phyloP scores from a whole-genome alignment of 2,113 vertebrate species.

The Chlorodrepanis virens region DNA sequence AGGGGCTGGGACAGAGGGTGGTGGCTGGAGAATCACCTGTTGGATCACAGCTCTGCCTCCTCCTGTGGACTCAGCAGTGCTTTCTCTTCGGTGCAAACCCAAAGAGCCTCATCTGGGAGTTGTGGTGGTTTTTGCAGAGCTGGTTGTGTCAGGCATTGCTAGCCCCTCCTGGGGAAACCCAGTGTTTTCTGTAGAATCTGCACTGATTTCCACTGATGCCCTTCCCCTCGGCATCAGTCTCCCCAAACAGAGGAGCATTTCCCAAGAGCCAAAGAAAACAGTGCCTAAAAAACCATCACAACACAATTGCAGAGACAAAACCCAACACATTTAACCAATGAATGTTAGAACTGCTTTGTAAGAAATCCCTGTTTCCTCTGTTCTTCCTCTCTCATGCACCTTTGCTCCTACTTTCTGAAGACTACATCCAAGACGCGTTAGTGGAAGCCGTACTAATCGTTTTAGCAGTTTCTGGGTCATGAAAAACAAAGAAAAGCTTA shows the following conservation, averaged over 20 bases:
- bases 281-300: not conserved
- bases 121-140: not conserved
- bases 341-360: not conserved
- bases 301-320: not conserved
- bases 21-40: not conserved
- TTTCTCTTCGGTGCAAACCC: not conserved
- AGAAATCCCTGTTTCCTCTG: not conserved
- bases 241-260: not conserved
- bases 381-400: not conserved
- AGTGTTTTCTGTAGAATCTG: not conserved
- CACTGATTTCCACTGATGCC: not conserved
- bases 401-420: not conserved
- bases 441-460: not conserved
- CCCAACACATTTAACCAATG: accelerated
- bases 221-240: not conserved
- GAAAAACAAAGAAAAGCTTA: constrained; percentile 64
- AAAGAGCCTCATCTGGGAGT: not conserved
- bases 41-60: not conserved
- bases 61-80: not conserved
- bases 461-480: constrained; percentile 55
- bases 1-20: not conserved
- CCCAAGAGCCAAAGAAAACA: not conserved
- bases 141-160: not conserved
- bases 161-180: not conserved
- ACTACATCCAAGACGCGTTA: not conserved